Evolutionary conservation across 2,113 vertebrate species (phyloP), one percentile per base, ranked within the genome.

Genomic region (Zosterops japonicus): DNA sequence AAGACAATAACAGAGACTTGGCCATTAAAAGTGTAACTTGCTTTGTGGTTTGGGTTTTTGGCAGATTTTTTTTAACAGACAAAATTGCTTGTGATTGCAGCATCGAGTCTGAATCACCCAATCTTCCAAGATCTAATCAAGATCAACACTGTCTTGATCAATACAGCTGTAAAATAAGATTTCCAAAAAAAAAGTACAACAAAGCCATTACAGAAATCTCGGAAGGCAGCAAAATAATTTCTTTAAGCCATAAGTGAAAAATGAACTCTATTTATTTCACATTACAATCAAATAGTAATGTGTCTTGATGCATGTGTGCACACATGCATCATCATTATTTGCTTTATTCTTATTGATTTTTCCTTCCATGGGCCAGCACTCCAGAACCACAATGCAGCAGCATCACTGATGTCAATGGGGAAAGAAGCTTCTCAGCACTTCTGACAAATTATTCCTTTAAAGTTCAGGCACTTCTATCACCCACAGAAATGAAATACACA

Each of bases 201-300:
- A 60, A 85, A 90, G 61, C 39, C 76, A 83, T 93, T 90, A 94
- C 93, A 95, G 70, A 94, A 96, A 90, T 36, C 83, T 81, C 25
- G 0, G 55, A 88, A 93, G 79, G 85, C 59, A 69, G 87, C 23
- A 90, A 95, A 95, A 94, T 86, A 3, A 96, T 91, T 95, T 94
- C 82, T 88, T 83, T 91, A 91, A 94, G 77, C 44, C 27, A 0
- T 36, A 91, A 87, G 61, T 95, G 94, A 95, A 95, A 96, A 97
- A 97, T 85, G 85, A 93, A 93, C 72, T 83, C 88, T 83, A 94
- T 95, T 97, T 95, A 88, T 90, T 94, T 94, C 83, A 94, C 59
- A 89, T 94, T 83, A 93, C 85, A 86, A 88, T 92, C 84, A 93
- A 88, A 96, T 3, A 77, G 75, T 60, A 78, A 94, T 86, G 72